Conservation (phyloP, 2,113 vertebrate species). For the Turdus rufiventris region DNA sequence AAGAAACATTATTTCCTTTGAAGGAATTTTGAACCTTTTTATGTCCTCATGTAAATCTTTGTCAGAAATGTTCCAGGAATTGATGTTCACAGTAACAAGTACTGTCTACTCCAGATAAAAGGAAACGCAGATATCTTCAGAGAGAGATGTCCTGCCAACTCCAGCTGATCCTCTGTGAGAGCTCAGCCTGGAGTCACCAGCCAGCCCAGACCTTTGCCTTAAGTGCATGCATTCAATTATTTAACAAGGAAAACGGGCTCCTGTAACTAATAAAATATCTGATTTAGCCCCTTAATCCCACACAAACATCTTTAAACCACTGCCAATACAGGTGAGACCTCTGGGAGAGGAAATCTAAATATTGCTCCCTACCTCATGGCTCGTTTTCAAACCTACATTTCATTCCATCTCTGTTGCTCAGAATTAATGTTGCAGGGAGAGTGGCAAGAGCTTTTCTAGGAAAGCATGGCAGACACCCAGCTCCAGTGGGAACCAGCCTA, state of each 20-base stretch:
- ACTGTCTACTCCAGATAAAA: not conserved
- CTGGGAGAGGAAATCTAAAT: conserved; percentile 34
- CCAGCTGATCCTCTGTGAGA: not conserved
- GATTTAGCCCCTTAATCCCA: conserved; percentile 32
- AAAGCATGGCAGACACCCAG: conserved; percentile 12
- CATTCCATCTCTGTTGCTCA: not conserved
- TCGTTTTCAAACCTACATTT: not conserved
- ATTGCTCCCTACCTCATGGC: not conserved
- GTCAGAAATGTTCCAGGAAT: not conserved
- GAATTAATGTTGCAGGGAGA: not conserved
- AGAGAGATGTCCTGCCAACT: not conserved
- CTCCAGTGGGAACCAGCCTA: not conserved
- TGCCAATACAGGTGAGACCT: conserved; percentile 44
- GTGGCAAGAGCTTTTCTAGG: conserved; percentile 10
- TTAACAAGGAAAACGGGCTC: conserved; percentile 8
- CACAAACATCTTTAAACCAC: conserved; percentile 7
- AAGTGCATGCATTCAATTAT: not conserved
- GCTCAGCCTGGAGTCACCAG: not conserved
- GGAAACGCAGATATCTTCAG: not conserved
- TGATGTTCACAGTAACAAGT: not conserved
- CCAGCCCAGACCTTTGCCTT: not conserved
- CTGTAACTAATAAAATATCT: conserved; percentile 35
- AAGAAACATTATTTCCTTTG: not conserved
- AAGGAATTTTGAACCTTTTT: not conserved
- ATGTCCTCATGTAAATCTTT: not conserved